phyloP scores from a whole-genome alignment of 1,140 invertebrate genomes.

The Latrodectus geometricus region DNA sequence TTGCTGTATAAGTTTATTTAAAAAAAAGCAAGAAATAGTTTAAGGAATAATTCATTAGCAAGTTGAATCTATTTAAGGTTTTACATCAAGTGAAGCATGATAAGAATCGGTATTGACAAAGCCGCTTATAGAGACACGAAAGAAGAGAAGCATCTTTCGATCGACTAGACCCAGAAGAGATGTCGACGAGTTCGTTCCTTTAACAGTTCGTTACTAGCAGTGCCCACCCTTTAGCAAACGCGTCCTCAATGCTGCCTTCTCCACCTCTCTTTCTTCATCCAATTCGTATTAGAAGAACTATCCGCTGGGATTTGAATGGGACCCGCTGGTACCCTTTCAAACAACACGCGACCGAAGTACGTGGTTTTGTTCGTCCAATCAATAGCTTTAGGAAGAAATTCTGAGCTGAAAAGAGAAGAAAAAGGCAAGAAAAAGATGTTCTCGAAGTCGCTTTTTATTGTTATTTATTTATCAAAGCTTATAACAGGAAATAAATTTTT shows the following conservation, averaged over 20 bases:
- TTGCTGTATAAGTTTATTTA: no score
- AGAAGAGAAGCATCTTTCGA: constrained; percentile 16
- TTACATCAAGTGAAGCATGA: constrained; percentile 34
- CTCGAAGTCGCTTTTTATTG: constrained; percentile 29
- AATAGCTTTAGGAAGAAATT: constrained; percentile 29
- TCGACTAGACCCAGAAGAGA: neutral
- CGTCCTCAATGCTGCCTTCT: neutral
- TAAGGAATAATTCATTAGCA: no score
- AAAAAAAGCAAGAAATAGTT: no score
- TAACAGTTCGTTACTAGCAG: constrained; percentile 10
- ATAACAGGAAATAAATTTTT: constrained; percentile 2
- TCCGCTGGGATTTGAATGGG: constrained; percentile 42
- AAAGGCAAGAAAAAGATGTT: constrained; percentile 20
- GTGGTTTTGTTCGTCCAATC: constrained; percentile 52
- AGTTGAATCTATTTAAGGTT: constrained; percentile 5
- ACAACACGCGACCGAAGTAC: constrained; percentile 36
- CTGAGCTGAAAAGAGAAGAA: constrained; percentile 1
- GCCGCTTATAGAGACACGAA: constrained; percentile 46
- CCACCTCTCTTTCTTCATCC: constrained; percentile 25
- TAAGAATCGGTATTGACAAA: constrained; percentile 58
- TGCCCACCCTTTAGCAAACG: neutral
- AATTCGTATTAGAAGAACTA: constrained; percentile 52
- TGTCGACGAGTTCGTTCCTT: constrained; percentile 8
- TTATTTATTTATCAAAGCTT: constrained; percentile 45
- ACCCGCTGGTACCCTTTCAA: constrained; percentile 34